Percentiles rank a stretch among this genome's conserved stretches.
Conservation (phyloP, 2,113 vertebrate species). For the Epinephelus fuscoguttatus region DNA sequence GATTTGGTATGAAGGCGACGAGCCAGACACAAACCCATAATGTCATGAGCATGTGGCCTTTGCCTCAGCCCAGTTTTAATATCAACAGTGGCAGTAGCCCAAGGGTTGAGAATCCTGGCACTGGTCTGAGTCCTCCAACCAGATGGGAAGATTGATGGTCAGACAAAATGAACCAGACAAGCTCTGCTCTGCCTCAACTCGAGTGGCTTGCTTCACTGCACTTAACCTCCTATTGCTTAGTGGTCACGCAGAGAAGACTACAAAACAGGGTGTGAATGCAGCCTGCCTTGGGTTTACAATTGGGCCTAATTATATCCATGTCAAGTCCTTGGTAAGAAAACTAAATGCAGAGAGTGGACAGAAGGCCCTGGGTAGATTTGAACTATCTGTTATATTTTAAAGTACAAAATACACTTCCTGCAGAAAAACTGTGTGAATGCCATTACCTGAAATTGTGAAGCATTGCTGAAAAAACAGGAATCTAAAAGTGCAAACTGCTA, state of each 20-base stretch:
- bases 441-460: too few species aligned
- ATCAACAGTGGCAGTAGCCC: slow-evolving; percentile 31
- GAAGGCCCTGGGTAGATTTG: not conserved
- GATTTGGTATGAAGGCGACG: not conserved
- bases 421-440: too few species aligned
- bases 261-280: not conserved
- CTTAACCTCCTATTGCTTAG: not conserved
- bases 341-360: not conserved
- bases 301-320: not conserved
- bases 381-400: too few species aligned
- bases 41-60: slow-evolving; percentile 23
- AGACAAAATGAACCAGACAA: not conserved
- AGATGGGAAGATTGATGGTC: slow-evolving; percentile 1
- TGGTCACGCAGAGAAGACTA: not conserved
- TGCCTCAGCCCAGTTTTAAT: slow-evolving; percentile 18
- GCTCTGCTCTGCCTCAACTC: not conserved
- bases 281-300: not conserved
- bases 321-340: not conserved
- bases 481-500: too few species aligned
- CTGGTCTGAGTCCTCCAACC: slow-evolving; percentile 14
- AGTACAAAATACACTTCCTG: too few species aligned
- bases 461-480: too few species aligned
- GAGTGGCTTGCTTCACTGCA: not conserved
- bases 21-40: not conserved
- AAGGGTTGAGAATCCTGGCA: slow-evolving; percentile 25